Evolutionary conservation across 2,113 vertebrate genomes (phyloP).

Genomic region (Calonectris borealis): DNA sequence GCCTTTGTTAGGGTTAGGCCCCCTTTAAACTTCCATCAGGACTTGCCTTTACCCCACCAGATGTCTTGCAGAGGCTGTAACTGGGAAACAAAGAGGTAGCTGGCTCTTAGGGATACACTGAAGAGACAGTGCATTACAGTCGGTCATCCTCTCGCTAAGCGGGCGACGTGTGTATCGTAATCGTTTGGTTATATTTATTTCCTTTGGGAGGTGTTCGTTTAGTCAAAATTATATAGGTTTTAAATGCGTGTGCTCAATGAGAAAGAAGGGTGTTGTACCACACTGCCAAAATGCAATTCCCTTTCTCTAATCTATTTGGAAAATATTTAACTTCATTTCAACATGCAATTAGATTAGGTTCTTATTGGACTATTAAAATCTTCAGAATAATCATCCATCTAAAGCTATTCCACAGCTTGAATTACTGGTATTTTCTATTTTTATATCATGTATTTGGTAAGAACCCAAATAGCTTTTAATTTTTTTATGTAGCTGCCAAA

Average conservation of each 20-base stretch:
- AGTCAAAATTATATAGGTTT: neutral
- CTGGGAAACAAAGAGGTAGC: neutral
- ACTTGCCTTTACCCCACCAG: neutral
- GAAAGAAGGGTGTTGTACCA: neutral
- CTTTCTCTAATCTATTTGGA: slow-evolving; percentile 17
- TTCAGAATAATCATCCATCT: slow-evolving; percentile 47
- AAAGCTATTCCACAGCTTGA: slow-evolving; percentile 24
- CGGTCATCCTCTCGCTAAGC: fast-evolving
- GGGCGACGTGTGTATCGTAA: neutral
- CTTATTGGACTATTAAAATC: slow-evolving; percentile 59
- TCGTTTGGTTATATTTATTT: neutral
- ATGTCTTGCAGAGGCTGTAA: neutral
- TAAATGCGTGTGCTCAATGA: neutral
- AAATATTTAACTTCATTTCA: slow-evolving; percentile 58
- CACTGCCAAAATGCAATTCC: slow-evolving; percentile 17
- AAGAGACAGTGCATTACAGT: neutral
- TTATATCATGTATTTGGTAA: slow-evolving; percentile 61
- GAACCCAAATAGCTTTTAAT: slow-evolving; percentile 65
- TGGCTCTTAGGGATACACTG: fast-evolving
- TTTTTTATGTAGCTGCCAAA: slow-evolving; percentile 55
- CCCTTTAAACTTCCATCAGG: neutral
- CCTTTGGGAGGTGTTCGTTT: neutral
- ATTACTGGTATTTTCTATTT: slow-evolving; percentile 51
- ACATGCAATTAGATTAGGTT: slow-evolving; percentile 40
- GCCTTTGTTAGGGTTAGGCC: neutral